Percentiles rank a stretch among this genome's conserved stretches.
These are phyloP conservation scores for Megaleporinus macrocephalus DNA, from an alignment of 2,113 vertebrate genomes.

Conservation along the genomic window DNA sequence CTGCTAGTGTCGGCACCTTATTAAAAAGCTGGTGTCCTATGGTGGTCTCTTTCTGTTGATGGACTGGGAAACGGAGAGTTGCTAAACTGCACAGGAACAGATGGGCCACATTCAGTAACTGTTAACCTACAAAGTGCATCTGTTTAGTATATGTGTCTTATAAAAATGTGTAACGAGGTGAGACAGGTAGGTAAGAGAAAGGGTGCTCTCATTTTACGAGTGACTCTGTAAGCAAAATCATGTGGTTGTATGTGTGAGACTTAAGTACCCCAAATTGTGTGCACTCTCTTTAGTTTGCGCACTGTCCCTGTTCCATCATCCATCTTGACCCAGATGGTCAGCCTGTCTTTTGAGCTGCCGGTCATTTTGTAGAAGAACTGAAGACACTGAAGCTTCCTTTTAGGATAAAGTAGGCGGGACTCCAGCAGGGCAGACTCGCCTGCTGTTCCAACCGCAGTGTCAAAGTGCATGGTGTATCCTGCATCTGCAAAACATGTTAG, in stretches of 20 bases:
- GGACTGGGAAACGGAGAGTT: too few relatives aligned
- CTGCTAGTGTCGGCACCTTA: too few relatives aligned
- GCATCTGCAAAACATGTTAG: constrained; percentile 69
- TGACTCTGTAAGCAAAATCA: background rate
- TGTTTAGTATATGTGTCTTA: too few relatives aligned
- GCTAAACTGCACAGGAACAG: too few relatives aligned
- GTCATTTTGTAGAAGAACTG: constrained; percentile 93
- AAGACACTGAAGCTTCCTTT: constrained; percentile 85
- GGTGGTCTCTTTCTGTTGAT: too few relatives aligned
- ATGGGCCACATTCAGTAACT: too few relatives aligned
- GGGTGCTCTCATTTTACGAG: too few relatives aligned
- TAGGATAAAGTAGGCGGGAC: constrained; percentile 89
- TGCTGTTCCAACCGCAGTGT: constrained; percentile 71
- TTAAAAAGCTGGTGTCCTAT: too few relatives aligned
- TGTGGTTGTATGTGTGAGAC: background rate
- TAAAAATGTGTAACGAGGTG: too few relatives aligned
- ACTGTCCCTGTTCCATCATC: constrained; percentile 85
- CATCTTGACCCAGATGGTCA: constrained; percentile 84
- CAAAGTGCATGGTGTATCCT: constrained; percentile 86
- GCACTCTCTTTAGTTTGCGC: constrained; percentile 80
- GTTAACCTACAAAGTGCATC: too few relatives aligned
- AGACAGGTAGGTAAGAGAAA: too few relatives aligned
- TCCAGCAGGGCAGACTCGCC: constrained; percentile 83
- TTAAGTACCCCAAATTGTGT: constrained; percentile 81
- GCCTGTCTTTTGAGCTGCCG: constrained; percentile 79